Evolutionary conservation across 2,113 vertebrate genomes (phyloP), one percentile per base, ranked within the genome.

Genomic region (Malurus alboscapulatus): DNA sequence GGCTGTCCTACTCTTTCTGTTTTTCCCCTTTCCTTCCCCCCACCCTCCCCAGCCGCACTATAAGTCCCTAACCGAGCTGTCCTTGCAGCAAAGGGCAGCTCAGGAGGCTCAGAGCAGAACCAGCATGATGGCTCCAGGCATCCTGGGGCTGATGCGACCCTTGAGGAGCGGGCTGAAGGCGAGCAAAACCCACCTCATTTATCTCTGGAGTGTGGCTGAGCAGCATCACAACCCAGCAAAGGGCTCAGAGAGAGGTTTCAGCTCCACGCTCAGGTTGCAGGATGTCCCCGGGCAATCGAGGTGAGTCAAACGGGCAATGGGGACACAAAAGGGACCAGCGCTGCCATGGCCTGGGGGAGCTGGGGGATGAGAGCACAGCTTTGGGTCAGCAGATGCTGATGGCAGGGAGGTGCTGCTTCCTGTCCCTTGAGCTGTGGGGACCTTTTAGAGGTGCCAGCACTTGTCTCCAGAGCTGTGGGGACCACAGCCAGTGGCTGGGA

Each of bases 71-170:
- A 44, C 63, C 74, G 40, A 29, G 61, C 89, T 73, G 67, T 66
- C 72, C 78, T 82, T 82, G 85, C 44, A n/a, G 3, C 63, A 32
- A 4, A 30, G 18, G 2, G 5, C 81, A 59, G 38, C 54, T 18
- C 27, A 16, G 71, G 67, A 61, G 36, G 9, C 24, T 1, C 1
- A 1, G 63, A 82, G 78, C 7, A 2, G 63, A 44, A 24, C 32
- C 44, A 84, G 20, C 71, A 95, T 85, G 91, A 94, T 83, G 40
- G 61, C 84, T 62, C 88, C 17, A 3, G 10, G 92, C 45, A 10
- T 93, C 58, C 10, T 38, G 1, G 78, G 69, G 44, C 82, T 96
- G 10, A 1, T 81, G 78, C 59, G 71, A 5, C 91, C 88, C 34
- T 67, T 95, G 54, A 5, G 14, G 10, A 53, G 54, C 0, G 29